These are phyloP conservation scores for Sus cebifrons DNA, from an alignment of 2,797 vertebrate genomes.

Conservation along the genomic window DNA sequence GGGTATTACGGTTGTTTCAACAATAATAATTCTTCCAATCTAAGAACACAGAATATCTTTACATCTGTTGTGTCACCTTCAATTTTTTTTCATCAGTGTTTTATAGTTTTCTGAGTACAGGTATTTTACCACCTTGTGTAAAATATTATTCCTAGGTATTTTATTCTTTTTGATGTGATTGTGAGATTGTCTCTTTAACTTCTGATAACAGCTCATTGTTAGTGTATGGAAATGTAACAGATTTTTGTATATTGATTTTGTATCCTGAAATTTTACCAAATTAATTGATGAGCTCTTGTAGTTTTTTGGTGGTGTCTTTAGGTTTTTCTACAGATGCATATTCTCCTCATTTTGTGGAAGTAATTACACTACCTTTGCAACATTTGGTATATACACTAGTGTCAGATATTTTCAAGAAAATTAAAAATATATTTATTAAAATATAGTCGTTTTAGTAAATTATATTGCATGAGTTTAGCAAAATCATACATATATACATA, in stretches of 20 bases:
- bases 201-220: neutral
- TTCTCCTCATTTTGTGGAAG: constrained; percentile 26
- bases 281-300: neutral
- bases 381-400: neutral
- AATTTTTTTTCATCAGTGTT: neutral
- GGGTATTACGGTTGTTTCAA: neutral
- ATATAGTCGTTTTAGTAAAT: constrained; percentile 52
- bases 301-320: neutral
- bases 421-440: constrained; percentile 46
- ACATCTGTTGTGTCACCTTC: neutral
- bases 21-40: neutral
- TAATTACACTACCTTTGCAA: constrained; percentile 17
- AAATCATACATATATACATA: constrained; percentile 69
- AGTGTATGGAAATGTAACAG: neutral
- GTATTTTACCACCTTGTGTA: neutral
- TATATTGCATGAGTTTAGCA: constrained; percentile 22
- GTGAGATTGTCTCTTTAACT: neutral
- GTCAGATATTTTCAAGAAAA: neutral
- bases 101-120: neutral
- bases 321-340: neutral
- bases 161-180: neutral
- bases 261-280: neutral
- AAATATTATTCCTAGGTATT: neutral
- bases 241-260: neutral
- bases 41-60: neutral